Conservation (phyloP, 2,797 vertebrate genomes). For the Pitangus sulphuratus region DNA sequence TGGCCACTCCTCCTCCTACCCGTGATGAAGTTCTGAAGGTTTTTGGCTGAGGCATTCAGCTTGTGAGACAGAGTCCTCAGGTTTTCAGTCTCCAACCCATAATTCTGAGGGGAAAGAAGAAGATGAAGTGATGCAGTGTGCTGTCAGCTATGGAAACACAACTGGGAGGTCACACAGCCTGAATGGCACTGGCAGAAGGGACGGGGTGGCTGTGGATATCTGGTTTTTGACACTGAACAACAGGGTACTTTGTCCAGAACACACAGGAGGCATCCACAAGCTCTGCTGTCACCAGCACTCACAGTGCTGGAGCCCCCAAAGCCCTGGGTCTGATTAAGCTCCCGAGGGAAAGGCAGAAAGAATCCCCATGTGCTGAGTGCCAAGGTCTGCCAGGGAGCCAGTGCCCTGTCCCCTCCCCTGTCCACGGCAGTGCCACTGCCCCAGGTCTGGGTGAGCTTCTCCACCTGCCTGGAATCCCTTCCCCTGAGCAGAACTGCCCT, state of each 20-base stretch:
- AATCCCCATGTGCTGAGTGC: no score
- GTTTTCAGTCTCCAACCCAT: slow-evolving; percentile 91
- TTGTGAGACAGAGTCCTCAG: slow-evolving; percentile 91
- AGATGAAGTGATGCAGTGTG: neutral
- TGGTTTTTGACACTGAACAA: neutral
- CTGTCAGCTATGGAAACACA: neutral
- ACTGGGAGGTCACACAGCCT: neutral
- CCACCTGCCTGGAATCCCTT: neutral
- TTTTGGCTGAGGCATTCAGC: slow-evolving; percentile 90
- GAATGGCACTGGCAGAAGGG: neutral
- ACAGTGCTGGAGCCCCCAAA: no score
- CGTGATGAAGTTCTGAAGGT: slow-evolving; percentile 92
- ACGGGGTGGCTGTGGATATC: neutral
- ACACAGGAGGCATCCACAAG: rapidly evolving
- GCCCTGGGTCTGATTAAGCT: neutral
- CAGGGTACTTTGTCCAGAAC: neutral
- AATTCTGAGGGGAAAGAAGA: slow-evolving; percentile 80
- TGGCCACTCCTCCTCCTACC: slow-evolving; percentile 89
- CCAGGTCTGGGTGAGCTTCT: neutral
- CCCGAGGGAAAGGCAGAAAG: neutral
- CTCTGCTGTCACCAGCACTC: neutral
- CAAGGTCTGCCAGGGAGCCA: neutral
- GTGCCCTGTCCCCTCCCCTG: no score
- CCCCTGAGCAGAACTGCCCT: neutral
- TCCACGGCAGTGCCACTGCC: neutral